Base-by-base conservation (phyloP, 1,140 invertebrate species). In the Macrobrachium rosenbergii region DNA sequence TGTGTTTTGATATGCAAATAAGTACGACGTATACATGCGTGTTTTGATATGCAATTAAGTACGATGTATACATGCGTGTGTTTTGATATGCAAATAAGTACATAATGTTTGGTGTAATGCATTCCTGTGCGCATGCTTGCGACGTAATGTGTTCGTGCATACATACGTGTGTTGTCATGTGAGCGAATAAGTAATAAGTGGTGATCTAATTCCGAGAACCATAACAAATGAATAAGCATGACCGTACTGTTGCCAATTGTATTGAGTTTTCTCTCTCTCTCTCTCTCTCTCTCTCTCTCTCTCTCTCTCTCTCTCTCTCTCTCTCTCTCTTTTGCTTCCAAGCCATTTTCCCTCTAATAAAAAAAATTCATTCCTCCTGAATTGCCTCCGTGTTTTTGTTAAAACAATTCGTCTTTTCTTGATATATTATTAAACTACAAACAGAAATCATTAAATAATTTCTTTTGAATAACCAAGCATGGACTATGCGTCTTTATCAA, bases 211-310 rank as follows among this genome's bases (percentile, higher is more conserved):
- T 73, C 21, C 2, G 17, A 23, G 43, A n/a, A 14, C 43, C 69
- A 16, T 21, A 16, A 19, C 16, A 21, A 21, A 73, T 73, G 28
- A 43, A 43, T 73, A 23, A 37, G 12, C 5, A 23, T 73, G 69
- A 37, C 16, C 21, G 23, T 16, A 7, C n/a, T 2, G 17, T 73
- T 43, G 28, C 69, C 21, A 23, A 37, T 43, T 73, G 23, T 64
- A 17, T 5, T 21, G n/a, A n/a, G 16, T 21, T 64, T 21, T 64
- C 63, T 64, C 63, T 64, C 63, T 64, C 63, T 64, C 63, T 64
- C 63, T 64, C 63, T 64, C 63, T 64, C 63, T 64, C 63, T 64
- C 63, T 64, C 63, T 64, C 28, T 37, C 28, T 37, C 28, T 37
- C 28, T 37, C 28, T 37, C 28, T 37, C 28, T 37, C 28, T 37